A percentile compares a stretch with the other conserved stretches of the same genome.
These are phyloP conservation scores for Stichodactyla helianthus DNA, from an alignment of 64 coral and sea anemone species.

Conservation along the genomic window DNA sequence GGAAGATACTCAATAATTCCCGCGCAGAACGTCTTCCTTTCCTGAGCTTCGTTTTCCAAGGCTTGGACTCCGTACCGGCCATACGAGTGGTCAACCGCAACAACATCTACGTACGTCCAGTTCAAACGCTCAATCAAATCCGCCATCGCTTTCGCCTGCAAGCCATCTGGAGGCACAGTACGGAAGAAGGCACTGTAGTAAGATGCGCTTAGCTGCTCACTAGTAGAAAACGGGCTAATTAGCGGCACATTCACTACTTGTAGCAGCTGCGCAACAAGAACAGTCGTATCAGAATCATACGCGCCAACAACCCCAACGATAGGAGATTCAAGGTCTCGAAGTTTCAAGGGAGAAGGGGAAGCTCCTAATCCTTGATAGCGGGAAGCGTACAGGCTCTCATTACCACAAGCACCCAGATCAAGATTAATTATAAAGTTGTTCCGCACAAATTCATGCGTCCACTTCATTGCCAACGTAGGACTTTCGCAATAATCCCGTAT, in stretches of 20 bases:
- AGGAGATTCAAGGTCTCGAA: not conserved
- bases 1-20: conserved; percentile 34
- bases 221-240: conserved; percentile 39
- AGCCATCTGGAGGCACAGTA: conserved; percentile 72
- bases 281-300: conserved; percentile 48
- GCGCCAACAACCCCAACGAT: conserved; percentile 37
- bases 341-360: not conserved
- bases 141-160: conserved; percentile 69
- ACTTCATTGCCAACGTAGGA: conserved; percentile 17
- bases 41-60: conserved; percentile 25
- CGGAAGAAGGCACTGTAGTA: conserved; percentile 69
- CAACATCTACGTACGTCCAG: conserved; percentile 72
- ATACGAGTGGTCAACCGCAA: conserved; percentile 68
- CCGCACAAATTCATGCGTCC: conserved; percentile 6
- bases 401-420: not conserved
- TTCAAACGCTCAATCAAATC: conserved; percentile 59
- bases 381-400: not conserved
- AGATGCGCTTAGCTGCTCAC: conserved; percentile 32
- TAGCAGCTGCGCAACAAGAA: conserved; percentile 39
- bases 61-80: conserved; percentile 55
- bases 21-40: conserved; percentile 43
- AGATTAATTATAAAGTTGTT: not conserved
- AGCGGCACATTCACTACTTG: conserved; percentile 40
- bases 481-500: conserved; percentile 30
- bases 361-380: not conserved